Evolutionary conservation across 1,140 invertebrate genomes (phyloP), one percentile per base, ranked within the genome.

Genomic region (Drosophila sulfurigaster): DNA sequence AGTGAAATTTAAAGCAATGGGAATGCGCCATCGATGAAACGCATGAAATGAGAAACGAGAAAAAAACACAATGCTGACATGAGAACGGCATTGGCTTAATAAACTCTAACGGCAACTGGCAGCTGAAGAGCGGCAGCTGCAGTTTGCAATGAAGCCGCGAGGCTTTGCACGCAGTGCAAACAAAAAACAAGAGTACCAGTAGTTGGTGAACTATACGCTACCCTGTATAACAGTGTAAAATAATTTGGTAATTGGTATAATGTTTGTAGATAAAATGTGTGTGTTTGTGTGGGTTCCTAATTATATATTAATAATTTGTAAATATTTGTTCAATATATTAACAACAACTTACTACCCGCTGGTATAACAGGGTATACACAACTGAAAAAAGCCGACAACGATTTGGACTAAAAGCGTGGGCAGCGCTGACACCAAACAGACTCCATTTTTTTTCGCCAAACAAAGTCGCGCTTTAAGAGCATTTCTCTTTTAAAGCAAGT

Each of bases 11-110:
- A 43, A 52, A 70, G 35, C 25, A 11, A 57, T 7, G 1, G 11
- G 5, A 7, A 38, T 51, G 15, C 4, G 16, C 46, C 15, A 41
- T 49, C 16, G 65, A 57, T 60, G 35, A 25, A 56, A 32, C 35
- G 66, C 25, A 70, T 35, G 30, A 51, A 43, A n/a, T 30, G 20
- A 20, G 20, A 20, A 52, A 66, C 10, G 30, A 25, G 20, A n/a
- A 20, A 43, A 57, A 64, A 58, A 48, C 35, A 56, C 45, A 41
- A n/a, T n/a, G 68, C 54, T 71, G 67, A 75, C 73, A 75, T 58
- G 30, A 65, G 71, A 75, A 59, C 63, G 35, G 73, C 68, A 71
- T 75, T 75, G 73, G 68, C 73, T 71, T 75, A 75, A 75, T 75
- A 71, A 71, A 75, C 67, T 71, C 57, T 45, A 71, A 62, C 48